Evolutionary conservation across 1,140 invertebrate genomes (phyloP).

Genomic region (Lasaia peninsularis): DNA sequence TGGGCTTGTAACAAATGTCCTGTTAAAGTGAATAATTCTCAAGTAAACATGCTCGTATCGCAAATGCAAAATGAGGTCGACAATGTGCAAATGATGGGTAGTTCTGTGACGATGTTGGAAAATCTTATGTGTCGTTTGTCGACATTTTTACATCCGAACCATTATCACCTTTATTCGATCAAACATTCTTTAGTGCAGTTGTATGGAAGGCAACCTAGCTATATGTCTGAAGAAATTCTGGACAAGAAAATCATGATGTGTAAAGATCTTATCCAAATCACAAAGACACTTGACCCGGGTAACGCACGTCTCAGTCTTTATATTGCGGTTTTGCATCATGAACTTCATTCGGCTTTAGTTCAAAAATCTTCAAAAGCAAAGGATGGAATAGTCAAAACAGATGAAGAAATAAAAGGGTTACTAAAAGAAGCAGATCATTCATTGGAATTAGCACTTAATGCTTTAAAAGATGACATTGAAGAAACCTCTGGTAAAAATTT

Average conservation of each 20-base stretch:
- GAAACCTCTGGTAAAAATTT: conserved; percentile 65
- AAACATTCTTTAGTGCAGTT: conserved; percentile 89
- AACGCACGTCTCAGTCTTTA: conserved; percentile 84
- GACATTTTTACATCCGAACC: conserved; percentile 86
- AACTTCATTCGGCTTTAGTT: conserved; percentile 80
- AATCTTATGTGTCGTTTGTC: conserved; percentile 80
- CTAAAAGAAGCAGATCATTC: conserved; percentile 49
- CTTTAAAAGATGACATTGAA: conserved; percentile 64
- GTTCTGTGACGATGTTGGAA: conserved; percentile 79
- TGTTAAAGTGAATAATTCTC: conserved; percentile 72
- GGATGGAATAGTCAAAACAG: conserved; percentile 42
- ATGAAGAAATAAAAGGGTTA: conserved; percentile 46
- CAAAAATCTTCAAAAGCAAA: conserved; percentile 75
- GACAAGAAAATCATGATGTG: conserved; percentile 83
- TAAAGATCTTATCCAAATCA: conserved; percentile 81
- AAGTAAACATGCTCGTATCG: conserved; percentile 79
- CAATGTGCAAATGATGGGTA: conserved; percentile 78
- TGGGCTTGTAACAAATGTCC: conserved; percentile 86
- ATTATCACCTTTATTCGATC: conserved; percentile 88
- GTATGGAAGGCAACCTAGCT: conserved; percentile 82
- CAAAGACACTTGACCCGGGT: conserved; percentile 82
- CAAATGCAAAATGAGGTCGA: conserved; percentile 88
- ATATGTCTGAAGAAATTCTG: conserved; percentile 78
- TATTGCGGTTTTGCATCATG: conserved; percentile 83
- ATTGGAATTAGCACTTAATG: conserved; percentile 45